Evolutionary conservation across 2,113 vertebrate genomes (phyloP).

Genomic region (Pholis gunnellus): DNA sequence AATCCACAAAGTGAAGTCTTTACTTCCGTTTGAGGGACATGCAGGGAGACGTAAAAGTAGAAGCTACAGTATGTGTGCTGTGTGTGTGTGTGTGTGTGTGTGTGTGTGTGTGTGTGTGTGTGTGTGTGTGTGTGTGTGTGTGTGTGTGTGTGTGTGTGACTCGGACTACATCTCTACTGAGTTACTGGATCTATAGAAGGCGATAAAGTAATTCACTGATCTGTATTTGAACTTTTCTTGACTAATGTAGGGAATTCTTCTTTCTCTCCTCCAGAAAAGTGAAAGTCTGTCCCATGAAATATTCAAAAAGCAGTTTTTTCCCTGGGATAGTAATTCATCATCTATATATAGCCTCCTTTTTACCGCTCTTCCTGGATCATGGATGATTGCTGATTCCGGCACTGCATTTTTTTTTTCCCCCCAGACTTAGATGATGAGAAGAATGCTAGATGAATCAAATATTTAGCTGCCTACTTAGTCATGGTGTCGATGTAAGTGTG

Average conservation of each 20-base stretch:
- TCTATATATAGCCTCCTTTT: conserved; percentile 80
- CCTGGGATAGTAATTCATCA: conserved; percentile 65
- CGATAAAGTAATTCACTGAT: conserved; percentile 49
- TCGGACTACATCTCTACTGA: background rate
- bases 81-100: background rate
- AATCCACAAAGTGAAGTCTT: conserved; percentile 37
- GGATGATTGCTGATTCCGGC: conserved; percentile 67
- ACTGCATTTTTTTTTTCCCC: conserved; percentile 26
- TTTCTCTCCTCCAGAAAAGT: conserved; percentile 54
- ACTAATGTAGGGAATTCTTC: conserved; percentile 51
- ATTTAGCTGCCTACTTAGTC: conserved; percentile 66
- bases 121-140: background rate
- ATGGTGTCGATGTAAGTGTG: conserved; percentile 13
- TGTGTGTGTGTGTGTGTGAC: background rate
- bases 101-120: no score
- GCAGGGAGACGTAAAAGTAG: background rate
- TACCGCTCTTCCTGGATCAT: conserved; percentile 71
- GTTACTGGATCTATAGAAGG: conserved; percentile 33
- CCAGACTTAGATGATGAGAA: conserved; percentile 61
- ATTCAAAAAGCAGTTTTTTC: conserved; percentile 77
- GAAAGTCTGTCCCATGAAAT: conserved; percentile 71
- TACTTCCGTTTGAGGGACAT: conserved; percentile 14
- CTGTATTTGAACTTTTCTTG: conserved; percentile 52
- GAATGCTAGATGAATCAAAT: conserved; percentile 68
- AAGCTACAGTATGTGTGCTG: background rate